These are phyloP conservation scores for Varecia variegata DNA, from an alignment of 2,797 vertebrate genomes.

Conservation along the genomic window DNA sequence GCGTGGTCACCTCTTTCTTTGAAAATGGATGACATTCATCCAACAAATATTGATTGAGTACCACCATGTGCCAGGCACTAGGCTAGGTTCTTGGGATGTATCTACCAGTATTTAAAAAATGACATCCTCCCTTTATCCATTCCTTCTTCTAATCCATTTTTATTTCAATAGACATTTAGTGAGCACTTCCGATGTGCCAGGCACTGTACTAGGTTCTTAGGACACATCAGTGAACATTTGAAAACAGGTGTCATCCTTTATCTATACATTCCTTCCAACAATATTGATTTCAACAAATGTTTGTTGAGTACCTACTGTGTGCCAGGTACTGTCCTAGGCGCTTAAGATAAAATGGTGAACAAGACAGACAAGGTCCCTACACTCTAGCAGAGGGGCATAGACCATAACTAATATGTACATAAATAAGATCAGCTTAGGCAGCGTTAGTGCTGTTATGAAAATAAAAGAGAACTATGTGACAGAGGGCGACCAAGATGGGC, in stretches of 20 bases:
- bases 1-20: not conserved
- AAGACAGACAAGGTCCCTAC: not conserved
- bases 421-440: not conserved
- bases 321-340: not conserved
- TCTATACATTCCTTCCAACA: not conserved
- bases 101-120: not conserved
- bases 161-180: not conserved
- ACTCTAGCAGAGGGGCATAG: not conserved
- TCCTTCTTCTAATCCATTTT: not conserved
- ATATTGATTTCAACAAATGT: not conserved
- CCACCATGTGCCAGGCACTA: not conserved
- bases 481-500: rapidly evolving
- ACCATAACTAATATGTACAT: not conserved
- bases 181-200: not conserved
- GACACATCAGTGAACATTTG: not conserved
- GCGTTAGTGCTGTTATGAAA: not conserved
- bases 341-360: not conserved
- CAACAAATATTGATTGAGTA: rapidly evolving
- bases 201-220: not conserved
- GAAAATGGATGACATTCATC: not conserved
- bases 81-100: not conserved
- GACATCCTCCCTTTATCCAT: not conserved
- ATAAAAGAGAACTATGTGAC: not conserved
- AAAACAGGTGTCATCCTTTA: no score
- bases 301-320: not conserved